phyloP scores from a whole-genome alignment of 1,140 invertebrate genomes.

The Drosophila pseudoananassae region DNA sequence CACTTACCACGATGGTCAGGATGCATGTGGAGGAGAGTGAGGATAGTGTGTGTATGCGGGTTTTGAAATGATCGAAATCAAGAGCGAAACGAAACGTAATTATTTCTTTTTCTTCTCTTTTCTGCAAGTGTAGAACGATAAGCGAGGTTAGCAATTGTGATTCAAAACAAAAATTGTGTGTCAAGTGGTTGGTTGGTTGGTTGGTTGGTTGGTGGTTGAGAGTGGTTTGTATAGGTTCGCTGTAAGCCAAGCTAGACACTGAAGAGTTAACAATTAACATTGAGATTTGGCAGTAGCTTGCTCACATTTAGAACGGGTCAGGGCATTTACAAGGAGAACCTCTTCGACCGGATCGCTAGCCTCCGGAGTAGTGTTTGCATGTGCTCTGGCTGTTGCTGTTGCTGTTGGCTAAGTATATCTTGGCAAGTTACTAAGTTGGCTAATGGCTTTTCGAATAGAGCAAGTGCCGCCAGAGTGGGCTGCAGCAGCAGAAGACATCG shows the following conservation, averaged over 20 bases:
- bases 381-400: constrained; percentile 30
- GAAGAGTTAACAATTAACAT: constrained; percentile 60
- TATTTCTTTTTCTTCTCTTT: constrained; percentile 83
- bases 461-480: constrained; percentile 65
- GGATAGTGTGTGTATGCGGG: constrained; percentile 50
- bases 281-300: constrained; percentile 55
- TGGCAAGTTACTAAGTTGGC: constrained; percentile 31
- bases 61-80: constrained; percentile 70
- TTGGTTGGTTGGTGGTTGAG: constrained; percentile 11
- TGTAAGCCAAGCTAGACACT: constrained; percentile 64
- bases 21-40: constrained; percentile 33
- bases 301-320: constrained; percentile 64
- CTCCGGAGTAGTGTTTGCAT: constrained; percentile 55
- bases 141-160: constrained; percentile 46
- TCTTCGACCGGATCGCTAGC: constrained; percentile 26
- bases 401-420: constrained; percentile 28
- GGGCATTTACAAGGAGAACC: constrained; percentile 40
- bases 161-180: constrained; percentile 15
- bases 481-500: constrained; percentile 73
- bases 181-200: constrained; percentile 7
- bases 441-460: constrained; percentile 61
- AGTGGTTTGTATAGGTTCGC: constrained; percentile 24
- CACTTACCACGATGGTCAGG: constrained; percentile 65
- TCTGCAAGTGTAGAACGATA: constrained; percentile 72
- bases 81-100: constrained; percentile 69